Evolutionary conservation across 2,797 vertebrate genomes (phyloP).

Genomic region (Argyrosomus regius): DNA sequence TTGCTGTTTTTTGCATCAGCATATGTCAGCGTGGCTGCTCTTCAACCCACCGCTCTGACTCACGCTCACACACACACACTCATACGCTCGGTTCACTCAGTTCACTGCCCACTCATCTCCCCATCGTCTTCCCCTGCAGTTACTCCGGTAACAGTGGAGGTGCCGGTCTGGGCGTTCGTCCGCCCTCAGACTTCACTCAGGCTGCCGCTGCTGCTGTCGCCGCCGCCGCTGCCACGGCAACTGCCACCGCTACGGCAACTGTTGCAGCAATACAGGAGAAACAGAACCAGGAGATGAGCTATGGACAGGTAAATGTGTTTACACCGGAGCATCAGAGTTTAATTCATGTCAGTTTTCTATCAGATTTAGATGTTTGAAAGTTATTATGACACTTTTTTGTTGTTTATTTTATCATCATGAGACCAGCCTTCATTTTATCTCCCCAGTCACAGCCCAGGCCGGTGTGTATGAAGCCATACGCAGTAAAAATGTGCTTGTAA

Average conservation of each 20-base stretch:
- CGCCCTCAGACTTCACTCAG: constrained; percentile 93
- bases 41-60: constrained; percentile 57
- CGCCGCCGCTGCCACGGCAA: constrained; percentile 93
- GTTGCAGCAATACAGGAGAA: constrained; percentile 96
- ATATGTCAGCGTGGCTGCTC: constrained; percentile 48
- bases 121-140: constrained; percentile 74
- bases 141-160: constrained; percentile 87
- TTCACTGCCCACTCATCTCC: constrained; percentile 46
- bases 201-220: constrained; percentile 93
- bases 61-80: constrained; percentile 30
- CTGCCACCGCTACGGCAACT: constrained; percentile 94
- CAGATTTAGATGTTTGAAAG: not conserved
- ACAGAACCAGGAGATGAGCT: constrained; percentile 95
- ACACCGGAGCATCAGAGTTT: not conserved
- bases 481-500: not conserved
- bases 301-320: constrained; percentile 84
- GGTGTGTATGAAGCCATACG: not conserved
- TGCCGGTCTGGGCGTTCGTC: constrained; percentile 87
- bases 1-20: constrained; percentile 7
- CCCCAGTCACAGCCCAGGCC: not conserved
- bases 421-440: not conserved
- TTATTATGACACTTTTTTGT: not conserved
- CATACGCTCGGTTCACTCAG: constrained; percentile 6
- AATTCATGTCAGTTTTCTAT: not conserved
- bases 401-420: not conserved